Evolutionary conservation across 2,113 vertebrate genomes (phyloP).

Genomic region (Dermatemys mawii): DNA sequence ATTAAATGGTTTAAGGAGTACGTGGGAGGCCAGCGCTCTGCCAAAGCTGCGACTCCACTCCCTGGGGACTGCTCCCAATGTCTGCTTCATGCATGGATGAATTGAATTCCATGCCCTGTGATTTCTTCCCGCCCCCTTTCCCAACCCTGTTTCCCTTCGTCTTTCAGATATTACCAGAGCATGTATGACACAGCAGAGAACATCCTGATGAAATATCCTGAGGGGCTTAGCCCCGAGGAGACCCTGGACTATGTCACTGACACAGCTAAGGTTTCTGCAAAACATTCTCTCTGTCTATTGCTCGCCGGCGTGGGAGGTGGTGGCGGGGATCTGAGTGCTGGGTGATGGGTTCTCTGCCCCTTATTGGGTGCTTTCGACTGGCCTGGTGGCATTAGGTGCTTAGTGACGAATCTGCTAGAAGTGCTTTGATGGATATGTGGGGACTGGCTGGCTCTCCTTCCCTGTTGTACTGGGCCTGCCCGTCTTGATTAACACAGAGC

Average conservation of each 20-base stretch:
- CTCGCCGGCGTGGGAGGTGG: neutral
- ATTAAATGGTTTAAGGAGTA: constrained; percentile 42
- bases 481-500: neutral
- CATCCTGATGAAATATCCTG: constrained; percentile 83
- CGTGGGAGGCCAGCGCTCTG: constrained; percentile 33
- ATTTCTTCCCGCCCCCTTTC: neutral
- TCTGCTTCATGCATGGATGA: constrained; percentile 7
- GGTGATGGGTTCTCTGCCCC: neutral
- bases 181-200: constrained; percentile 87
- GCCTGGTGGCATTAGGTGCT: neutral
- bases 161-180: constrained; percentile 90
- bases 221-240: constrained; percentile 84
- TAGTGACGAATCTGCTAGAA: fast-evolving
- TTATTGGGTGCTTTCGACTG: fast-evolving
- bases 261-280: constrained; percentile 81
- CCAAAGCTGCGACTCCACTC: constrained; percentile 1
- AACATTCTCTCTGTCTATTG: neutral
- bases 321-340: neutral
- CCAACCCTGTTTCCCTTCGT: neutral
- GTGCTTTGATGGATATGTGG: neutral
- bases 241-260: constrained; percentile 84
- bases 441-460: neutral
- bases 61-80: neutral
- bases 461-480: constrained; percentile 15
- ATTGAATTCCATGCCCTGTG: neutral